phyloP scores from a whole-genome alignment of 2,888 invertebrate species.

The Phasia obesa region DNA sequence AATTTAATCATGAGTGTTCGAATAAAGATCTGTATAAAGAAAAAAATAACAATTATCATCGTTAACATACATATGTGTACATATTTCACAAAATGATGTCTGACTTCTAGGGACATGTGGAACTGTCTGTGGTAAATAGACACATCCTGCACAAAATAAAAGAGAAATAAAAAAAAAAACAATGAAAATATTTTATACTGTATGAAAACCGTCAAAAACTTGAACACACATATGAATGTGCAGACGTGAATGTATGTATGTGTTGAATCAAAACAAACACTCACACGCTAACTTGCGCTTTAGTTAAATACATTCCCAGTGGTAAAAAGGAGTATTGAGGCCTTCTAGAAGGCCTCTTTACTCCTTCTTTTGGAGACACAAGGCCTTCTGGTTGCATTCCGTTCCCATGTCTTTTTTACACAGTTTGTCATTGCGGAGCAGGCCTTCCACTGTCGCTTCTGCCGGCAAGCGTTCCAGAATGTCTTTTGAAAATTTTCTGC shows the following conservation, averaged over 20 bases:
- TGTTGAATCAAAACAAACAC: neutral
- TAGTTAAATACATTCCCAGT: constrained; percentile 18
- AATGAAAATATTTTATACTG: neutral
- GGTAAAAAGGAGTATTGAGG: no score
- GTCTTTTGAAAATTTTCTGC: no score
- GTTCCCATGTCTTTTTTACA: no score
- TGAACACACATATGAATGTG: neutral
- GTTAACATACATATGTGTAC: neutral
- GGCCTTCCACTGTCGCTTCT: no score
- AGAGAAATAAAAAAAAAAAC: neutral
- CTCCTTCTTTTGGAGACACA: no score
- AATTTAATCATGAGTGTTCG: no score
- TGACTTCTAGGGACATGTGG: neutral
- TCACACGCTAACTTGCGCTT: neutral
- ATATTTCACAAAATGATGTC: neutral
- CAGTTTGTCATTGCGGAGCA: no score
- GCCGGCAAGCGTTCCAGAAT: no score
- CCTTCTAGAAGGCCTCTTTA: no score
- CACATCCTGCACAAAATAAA: neutral
- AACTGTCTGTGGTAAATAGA: neutral
- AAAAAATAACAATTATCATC: neutral
- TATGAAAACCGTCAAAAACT: constrained; percentile 25
- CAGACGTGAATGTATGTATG: no score
- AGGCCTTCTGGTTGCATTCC: no score
- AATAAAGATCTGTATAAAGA: neutral